phyloP scores from a whole-genome alignment of 2,797 vertebrate species.

The Neosalanx taihuensis region DNA sequence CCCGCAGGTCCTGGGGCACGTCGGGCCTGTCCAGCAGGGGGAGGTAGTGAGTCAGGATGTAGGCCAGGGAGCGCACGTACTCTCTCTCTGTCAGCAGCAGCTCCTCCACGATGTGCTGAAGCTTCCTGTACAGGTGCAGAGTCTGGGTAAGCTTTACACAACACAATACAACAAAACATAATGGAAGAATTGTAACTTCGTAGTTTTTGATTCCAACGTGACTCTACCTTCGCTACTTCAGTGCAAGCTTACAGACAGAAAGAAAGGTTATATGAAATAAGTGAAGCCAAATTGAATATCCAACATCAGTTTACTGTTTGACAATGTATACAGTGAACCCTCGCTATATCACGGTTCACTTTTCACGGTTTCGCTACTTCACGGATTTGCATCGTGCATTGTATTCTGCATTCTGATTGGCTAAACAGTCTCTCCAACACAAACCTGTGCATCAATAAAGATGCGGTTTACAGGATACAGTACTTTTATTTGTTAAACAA shows the following conservation, averaged over 20 bases:
- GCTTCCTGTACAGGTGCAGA: slow-evolving; percentile 59
- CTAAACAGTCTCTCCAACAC: no score
- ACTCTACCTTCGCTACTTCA: slow-evolving; percentile 56
- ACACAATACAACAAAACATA: not conserved
- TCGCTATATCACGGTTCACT: no score
- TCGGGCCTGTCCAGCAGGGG: slow-evolving; percentile 75
- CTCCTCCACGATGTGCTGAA: slow-evolving; percentile 78
- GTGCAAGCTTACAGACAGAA: slow-evolving; percentile 60
- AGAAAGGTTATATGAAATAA: slow-evolving; percentile 28
- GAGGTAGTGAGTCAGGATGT: slow-evolving; percentile 78
- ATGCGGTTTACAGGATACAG: no score
- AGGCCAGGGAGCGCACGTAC: slow-evolving; percentile 76
- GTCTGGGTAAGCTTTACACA: not conserved
- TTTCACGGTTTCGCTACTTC: no score
- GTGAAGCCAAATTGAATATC: not conserved
- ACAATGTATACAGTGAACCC: no score
- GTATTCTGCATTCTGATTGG: no score
- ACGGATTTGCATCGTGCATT: no score
- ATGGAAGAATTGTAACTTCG: not conserved
- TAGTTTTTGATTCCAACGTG: slow-evolving; percentile 6
- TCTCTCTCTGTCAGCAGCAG: slow-evolving; percentile 77
- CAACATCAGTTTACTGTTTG: no score
- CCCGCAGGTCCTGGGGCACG: slow-evolving; percentile 77
- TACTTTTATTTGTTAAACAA: no score
- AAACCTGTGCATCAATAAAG: no score